Conservation (phyloP, 64 coral and sea anemone species). For the Pachyseris speciosa region DNA sequence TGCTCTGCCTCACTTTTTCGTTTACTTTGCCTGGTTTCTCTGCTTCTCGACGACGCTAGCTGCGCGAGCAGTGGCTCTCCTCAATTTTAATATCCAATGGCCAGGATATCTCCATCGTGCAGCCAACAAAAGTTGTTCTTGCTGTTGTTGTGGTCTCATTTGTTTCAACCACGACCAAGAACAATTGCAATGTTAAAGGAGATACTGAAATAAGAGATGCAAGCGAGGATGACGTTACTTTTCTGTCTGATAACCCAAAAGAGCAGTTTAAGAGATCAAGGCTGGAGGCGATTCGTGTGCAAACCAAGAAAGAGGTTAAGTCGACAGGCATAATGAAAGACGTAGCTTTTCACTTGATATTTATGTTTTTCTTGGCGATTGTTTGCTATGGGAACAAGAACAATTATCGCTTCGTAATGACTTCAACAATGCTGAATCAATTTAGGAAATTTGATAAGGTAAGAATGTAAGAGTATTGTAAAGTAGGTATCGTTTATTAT, state of each 20-base stretch:
- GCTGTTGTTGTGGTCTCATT: constrained; percentile 36
- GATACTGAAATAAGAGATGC: background rate
- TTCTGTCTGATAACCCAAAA: constrained; percentile 32
- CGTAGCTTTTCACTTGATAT: constrained; percentile 40
- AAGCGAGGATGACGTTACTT: background rate
- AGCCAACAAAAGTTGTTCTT: constrained; percentile 71
- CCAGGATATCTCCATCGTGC: constrained; percentile 77
- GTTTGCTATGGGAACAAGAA: constrained; percentile 87
- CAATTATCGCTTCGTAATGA: constrained; percentile 60
- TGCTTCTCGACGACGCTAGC: constrained; percentile 61
- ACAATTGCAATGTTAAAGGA: background rate
- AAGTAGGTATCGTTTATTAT: too few species aligned
- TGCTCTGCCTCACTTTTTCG: constrained; percentile 39
- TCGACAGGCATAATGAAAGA: constrained; percentile 54
- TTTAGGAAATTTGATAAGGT: constrained; percentile 79
- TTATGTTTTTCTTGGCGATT: constrained; percentile 60
- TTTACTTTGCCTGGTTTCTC: constrained; percentile 73
- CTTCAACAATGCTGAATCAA: constrained; percentile 53
- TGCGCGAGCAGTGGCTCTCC: constrained; percentile 83
- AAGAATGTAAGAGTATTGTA: too few species aligned
- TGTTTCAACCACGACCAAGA: background rate
- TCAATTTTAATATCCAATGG: constrained; percentile 76
- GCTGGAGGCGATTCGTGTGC: constrained; percentile 41
- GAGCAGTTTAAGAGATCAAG: background rate
- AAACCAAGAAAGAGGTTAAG: constrained; percentile 57